phyloP scores from a whole-genome alignment of 2,888 invertebrate genomes.

The Morinoia aosen region DNA sequence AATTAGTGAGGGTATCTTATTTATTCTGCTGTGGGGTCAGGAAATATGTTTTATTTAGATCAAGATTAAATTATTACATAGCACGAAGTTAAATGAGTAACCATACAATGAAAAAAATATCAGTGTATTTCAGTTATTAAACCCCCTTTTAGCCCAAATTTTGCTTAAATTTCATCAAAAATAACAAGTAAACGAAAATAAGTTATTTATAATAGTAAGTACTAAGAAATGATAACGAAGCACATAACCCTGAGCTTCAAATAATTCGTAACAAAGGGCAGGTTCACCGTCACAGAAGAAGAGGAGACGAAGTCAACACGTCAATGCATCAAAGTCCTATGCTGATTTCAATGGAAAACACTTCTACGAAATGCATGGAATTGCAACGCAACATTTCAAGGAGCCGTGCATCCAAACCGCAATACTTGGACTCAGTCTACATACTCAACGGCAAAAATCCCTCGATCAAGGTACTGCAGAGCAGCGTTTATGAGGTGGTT shows the following conservation, averaged over 20 bases:
- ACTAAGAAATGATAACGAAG: not conserved
- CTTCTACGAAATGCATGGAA: not conserved
- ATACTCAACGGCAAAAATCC: not conserved
- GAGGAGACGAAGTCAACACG: not conserved
- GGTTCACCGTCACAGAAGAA: not conserved
- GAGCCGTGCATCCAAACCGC: constrained; percentile 3
- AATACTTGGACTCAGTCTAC: constrained; percentile 1
- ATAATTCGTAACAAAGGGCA: not conserved
- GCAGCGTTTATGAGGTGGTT: not conserved
- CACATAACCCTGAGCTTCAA: not conserved
- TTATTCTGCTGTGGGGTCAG: not conserved
- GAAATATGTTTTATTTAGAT: not conserved
- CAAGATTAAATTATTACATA: not conserved
- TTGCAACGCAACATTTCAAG: constrained; percentile 1
- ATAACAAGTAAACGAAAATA: not conserved
- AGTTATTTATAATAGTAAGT: not conserved
- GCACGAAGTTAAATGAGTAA: not conserved
- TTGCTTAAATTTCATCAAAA: not conserved
- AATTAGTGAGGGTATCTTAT: not conserved
- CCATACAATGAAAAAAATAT: not conserved
- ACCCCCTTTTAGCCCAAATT: not conserved
- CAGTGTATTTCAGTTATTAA: not conserved
- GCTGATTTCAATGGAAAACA: not conserved
- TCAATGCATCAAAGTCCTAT: not conserved
- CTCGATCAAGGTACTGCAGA: not conserved